These are phyloP conservation scores for Actinopyga echinites DNA, from an alignment of 53 echinoderm and acorn worm genomes.

Conservation along the genomic window DNA sequence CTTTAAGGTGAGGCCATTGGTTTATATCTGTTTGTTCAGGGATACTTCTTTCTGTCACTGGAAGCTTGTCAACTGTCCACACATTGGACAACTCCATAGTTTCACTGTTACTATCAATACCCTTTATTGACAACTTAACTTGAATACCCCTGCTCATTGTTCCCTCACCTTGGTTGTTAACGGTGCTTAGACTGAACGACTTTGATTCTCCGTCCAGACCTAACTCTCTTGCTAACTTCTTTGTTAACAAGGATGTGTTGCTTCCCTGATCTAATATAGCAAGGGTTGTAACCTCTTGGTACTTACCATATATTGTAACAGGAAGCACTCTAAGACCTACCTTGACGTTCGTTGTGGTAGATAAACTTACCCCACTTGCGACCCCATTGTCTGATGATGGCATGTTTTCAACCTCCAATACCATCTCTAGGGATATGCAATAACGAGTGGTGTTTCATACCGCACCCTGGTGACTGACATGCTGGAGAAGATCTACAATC, in stretches of 20 bases:
- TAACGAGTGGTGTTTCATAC: conserved; percentile 14
- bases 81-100: conserved; percentile 25
- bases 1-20: conserved; percentile 43
- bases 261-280: conserved; percentile 44
- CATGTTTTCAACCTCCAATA: not conserved
- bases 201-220: not conserved
- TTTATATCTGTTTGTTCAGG: conserved; percentile 27
- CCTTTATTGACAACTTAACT: not conserved
- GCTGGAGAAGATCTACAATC: conserved; percentile 6
- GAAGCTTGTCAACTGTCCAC: conserved; percentile 48
- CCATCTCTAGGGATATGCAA: not conserved
- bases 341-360: conserved; percentile 12
- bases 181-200: not conserved
- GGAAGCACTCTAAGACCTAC: conserved; percentile 16
- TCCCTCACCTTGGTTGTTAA: not conserved
- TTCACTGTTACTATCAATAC: not conserved
- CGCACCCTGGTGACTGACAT: conserved; percentile 15
- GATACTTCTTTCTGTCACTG: conserved; percentile 1
- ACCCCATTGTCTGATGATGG: not conserved
- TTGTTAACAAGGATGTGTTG: not conserved
- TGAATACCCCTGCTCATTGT: not conserved
- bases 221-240: not conserved
- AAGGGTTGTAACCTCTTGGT: conserved; percentile 16
- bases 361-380: conserved; percentile 16
- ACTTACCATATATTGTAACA: conserved; percentile 6